These are phyloP conservation scores for Pipistrellus nathusii DNA, from an alignment of 2,797 vertebrate species.

Conservation along the genomic window DNA sequence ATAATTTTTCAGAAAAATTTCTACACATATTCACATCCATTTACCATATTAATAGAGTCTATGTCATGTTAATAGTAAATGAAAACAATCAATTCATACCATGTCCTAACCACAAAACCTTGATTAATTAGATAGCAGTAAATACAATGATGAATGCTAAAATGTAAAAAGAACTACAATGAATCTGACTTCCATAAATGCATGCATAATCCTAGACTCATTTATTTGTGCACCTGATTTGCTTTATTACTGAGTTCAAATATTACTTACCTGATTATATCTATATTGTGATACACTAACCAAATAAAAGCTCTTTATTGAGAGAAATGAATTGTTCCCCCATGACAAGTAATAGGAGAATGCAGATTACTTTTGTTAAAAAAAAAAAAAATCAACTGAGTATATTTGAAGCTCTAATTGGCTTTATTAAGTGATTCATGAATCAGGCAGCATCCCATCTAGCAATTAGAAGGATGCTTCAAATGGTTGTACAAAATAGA, in stretches of 20 bases:
- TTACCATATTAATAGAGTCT: background rate
- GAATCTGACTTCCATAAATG: background rate
- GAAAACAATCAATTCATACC: background rate
- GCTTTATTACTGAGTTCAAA: background rate
- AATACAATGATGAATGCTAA: background rate
- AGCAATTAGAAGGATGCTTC: background rate
- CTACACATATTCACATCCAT: background rate
- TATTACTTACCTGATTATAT: background rate
- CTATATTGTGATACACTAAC: background rate
- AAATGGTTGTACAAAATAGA: background rate
- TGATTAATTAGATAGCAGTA: background rate
- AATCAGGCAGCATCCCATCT: background rate
- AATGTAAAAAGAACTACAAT: background rate
- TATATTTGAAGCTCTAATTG: background rate
- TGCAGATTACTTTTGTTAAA: background rate
- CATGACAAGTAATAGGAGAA: background rate
- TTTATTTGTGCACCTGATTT: background rate
- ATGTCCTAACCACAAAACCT: background rate
- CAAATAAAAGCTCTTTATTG: background rate
- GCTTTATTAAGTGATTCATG: background rate
- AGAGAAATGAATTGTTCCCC: background rate
- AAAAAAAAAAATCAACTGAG: background rate
- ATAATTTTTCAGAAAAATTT: background rate
- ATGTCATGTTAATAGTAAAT: background rate
- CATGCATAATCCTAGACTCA: background rate